These are phyloP conservation scores for Narcine bancroftii DNA, from an alignment of 2,113 vertebrate species.

Conservation along the genomic window DNA sequence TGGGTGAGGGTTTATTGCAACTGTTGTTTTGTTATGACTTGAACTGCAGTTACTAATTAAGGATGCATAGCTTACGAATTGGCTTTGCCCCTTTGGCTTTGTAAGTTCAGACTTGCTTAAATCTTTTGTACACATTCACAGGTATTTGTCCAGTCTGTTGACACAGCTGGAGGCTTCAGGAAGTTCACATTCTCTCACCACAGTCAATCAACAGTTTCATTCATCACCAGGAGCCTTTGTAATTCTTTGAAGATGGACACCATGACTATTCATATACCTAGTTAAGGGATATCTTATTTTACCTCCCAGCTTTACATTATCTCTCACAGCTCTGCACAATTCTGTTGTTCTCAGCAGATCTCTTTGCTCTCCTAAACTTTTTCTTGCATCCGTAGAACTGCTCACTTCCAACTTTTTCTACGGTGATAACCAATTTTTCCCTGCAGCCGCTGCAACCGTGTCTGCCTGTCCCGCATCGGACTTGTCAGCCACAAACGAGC, in stretches of 20 bases:
- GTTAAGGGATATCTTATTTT: neutral
- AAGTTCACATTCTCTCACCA: neutral
- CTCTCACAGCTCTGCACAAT: neutral
- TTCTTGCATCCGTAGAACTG: neutral
- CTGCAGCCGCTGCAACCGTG: too few relatives aligned
- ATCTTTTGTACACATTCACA: neutral
- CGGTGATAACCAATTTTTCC: too few relatives aligned
- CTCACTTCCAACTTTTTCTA: neutral
- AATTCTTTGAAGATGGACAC: neutral
- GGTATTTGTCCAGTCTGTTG: neutral
- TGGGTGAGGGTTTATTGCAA: neutral
- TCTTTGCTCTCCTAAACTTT: neutral
- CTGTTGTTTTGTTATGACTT: neutral
- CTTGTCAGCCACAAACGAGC: too few relatives aligned
- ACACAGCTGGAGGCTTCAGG: neutral
- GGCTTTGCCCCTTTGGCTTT: neutral
- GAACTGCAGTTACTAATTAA: neutral
- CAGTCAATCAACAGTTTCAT: neutral
- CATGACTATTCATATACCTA: neutral
- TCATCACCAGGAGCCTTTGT: neutral
- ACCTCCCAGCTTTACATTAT: neutral
- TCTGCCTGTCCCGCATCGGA: too few relatives aligned
- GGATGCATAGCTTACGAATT: neutral
- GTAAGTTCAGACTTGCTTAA: neutral
- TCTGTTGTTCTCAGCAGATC: neutral